Evolutionary conservation across 2,797 vertebrate species (phyloP), one percentile per base, ranked within the genome.

Genomic region (Gadopsis marmoratus): DNA sequence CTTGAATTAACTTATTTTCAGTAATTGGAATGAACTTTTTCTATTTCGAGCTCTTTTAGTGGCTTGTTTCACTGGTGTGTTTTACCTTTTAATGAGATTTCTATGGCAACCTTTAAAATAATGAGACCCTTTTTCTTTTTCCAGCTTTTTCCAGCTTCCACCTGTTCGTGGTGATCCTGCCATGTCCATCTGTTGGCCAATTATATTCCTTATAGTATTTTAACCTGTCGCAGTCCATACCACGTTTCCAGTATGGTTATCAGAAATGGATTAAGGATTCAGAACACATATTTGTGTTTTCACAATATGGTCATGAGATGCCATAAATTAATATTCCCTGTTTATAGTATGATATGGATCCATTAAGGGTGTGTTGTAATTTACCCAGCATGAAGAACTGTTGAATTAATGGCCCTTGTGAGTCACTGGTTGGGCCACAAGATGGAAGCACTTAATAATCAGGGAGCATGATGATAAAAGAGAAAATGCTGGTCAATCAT

Each of bases 391-490:
- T 45, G 51, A 62, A 14, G 70, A 79, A 76, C 16, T 73, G 74
- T 59, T 78, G 23, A 69, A 59, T 72, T 21, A 63, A 48, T 26
- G 35, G 21, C 54, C 78, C 9, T 1, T 89, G 86, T 75, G 67
- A 76, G 50, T 78, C 76, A 59, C 74, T 65, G 31, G 26, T 85
- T 82, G 50, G 48, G 75, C 91, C 90, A 92, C 89, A 88, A 92
- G 91, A 89, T 90, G 90, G 89, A 91, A 90, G 90, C 90, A 92
- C 85, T 85, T 85, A 84, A 87, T 73, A 81, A 77, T 85, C 64
- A 86, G 78, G 59, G 78, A 76, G 50, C 76, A 6, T 3, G 26
- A 76, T 43, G 41, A 61, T 35, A 14, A 33, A 10, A 74, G 35
- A 31, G 37, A 41, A 31, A 45, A 53, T n/a, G 21, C 48, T 17